Evolutionary conservation across 2,797 vertebrate species (phyloP), one percentile per base, ranked within the genome.

Genomic region (Pagetopsis macropterus): DNA sequence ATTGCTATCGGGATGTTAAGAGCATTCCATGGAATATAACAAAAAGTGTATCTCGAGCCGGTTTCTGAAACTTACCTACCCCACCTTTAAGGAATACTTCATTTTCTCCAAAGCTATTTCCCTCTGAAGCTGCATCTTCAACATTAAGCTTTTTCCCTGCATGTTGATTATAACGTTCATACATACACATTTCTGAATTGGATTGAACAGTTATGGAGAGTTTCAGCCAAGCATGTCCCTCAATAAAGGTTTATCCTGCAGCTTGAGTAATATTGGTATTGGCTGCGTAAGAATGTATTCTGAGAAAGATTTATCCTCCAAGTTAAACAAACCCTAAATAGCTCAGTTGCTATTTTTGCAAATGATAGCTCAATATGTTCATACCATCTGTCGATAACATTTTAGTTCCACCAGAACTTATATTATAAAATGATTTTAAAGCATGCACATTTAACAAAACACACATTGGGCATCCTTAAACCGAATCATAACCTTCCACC

Each of bases 221-320:
- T 46, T 51, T 37, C 16, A 46, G 43, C 11, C 27, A 40, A 56
- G 45, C 12, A 11, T 31, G 31, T 21, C 33, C 41, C 43, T 64
- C 3, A 46, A 13, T 52, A 15, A 43, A 40, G 2, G 1, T 19
- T 4, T 11, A 23, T 19, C 16, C 46, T 21, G 46, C 10, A 60
- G 31, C 21, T 16, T 27, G 40, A 43, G 41, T 70, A 41, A 59
- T 21, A 8, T 5, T 44, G 37, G 3, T 7, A 27, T 59, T 37
- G 33, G 33, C 33, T 37, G 33, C 33, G 33, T 9, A 7, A 37
- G 9, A 37, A 37, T 37, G 33, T 37, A 37, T 37, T 37, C 9
- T 56, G 16, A 50, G 37, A 57, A 23, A 50, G 40, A 64, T 21
- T n/a, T n/a, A 63, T 64, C 52, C 27, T 57, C 45, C 5, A 9